Conservation (phyloP, 2,797 vertebrate species). For the Poecile montanus region DNA sequence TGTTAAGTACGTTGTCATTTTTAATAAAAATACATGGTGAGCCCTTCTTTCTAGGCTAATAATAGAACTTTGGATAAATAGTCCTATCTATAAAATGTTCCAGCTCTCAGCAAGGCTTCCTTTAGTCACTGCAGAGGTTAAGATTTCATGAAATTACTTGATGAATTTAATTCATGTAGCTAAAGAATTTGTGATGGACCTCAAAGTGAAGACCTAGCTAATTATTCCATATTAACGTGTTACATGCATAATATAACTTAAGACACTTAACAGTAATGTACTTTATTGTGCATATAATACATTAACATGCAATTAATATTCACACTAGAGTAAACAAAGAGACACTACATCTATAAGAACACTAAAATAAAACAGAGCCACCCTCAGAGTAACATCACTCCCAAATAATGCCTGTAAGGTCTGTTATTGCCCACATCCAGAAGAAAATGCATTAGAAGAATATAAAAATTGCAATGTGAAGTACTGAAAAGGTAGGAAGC, state of each 20-base stretch:
- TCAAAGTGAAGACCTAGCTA: not conserved
- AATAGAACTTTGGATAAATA: constrained; percentile 61
- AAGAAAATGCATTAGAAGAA: not conserved
- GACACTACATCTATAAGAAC: not conserved
- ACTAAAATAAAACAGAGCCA: not conserved
- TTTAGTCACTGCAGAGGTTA: constrained; percentile 1
- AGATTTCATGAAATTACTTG: not conserved
- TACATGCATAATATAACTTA: not conserved
- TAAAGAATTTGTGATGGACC: not conserved
- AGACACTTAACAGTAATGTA: not conserved
- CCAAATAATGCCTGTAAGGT: not conserved
- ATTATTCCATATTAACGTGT: not conserved
- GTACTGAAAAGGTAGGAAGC: not conserved
- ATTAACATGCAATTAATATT: not conserved
- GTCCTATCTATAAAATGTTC: constrained; percentile 22
- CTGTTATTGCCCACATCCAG: not conserved
- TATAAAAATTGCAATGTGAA: not conserved
- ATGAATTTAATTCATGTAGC: constrained; percentile 13
- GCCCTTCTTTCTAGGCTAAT: constrained; percentile 34
- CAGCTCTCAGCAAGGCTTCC: constrained; percentile 35
- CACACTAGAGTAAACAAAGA: not conserved
- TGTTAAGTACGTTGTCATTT: constrained; percentile 63
- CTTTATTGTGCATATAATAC: not conserved
- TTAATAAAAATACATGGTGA: constrained; percentile 62
- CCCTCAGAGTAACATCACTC: not conserved